Evolutionary conservation across 92 coral and sea anemone species (phyloP), one percentile per base, ranked within the genome.

Genomic region (Zoanthus solanderi): DNA sequence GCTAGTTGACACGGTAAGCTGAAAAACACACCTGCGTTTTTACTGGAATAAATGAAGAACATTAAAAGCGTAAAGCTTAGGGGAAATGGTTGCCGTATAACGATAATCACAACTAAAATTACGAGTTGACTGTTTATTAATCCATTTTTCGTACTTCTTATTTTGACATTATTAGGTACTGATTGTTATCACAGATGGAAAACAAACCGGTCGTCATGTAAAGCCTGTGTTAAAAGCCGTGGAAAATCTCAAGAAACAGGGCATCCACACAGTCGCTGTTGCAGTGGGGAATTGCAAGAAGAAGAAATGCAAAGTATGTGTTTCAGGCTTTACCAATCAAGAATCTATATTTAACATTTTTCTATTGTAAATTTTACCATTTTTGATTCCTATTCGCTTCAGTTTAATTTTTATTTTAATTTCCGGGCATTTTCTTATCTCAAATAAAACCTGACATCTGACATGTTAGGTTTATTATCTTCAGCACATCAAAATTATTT

Each of bases 251-350:
- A 73, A 53, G 8, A 45, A 44, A 73, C 78, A 73, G 16, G 56
- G 56, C 53, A 44, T 73, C 30, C 28, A 23, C 6, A 73, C 78
- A 73, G 18, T 73, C 17, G 78, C 78, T 1, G 78, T 73, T 16
- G 28, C 28, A 16, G 17, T 14, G 42, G 52, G 28, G 17, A 45
- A 42, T 73, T 73, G 78, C 28, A 73, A 17, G 44, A 73, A 16
- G 17, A 18, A 1, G 56, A 73, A 73, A 73, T 73, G 78, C 54
- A 73, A 73, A 73, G 78, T 73, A 73, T 7, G 78, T 42, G 54
- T 34, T 48, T 42, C 28, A 73, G 5, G 14, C n/a, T 72, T 14
- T 31, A 29, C 18, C 4, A 42, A 72, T 8, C 15, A 29, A 6
- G 75, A 29, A 12, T 60, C 17, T 17, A 60, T n/a, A 58, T 13